Base-by-base conservation (phyloP, 2,797 vertebrate genomes). In the Hydrolagus colliei region DNA sequence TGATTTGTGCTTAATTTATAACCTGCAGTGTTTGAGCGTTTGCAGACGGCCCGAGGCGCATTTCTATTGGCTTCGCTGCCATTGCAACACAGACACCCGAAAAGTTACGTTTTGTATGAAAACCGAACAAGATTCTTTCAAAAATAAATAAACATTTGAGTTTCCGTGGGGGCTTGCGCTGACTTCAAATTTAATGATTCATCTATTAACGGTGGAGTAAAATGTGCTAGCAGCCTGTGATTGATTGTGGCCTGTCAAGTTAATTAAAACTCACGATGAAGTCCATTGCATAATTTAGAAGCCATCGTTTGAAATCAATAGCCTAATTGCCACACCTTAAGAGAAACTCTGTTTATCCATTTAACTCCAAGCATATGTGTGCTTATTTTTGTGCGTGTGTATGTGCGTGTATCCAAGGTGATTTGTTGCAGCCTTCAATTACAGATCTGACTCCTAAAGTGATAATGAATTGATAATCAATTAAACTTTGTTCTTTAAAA, bases 281-380 rank as follows among this genome's bases (percentile, higher is more conserved):
- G 91, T 91, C 92, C 94, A 89, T 89, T 95, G 92, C 93, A 95
- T 94, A 94, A 94, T 93, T 95, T 94, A 95, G 92, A 90, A 93
- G 93, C 91, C 92, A 94, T 94, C 93, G 94, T 93, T 91, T 94
- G 93, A 94, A 94, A 95, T 95, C 94, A 94, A 95, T 95, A 93
- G 92, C 89, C 92, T 94, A 95, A 95, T 95, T 94, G 94, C 93
- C 93, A 94, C 93, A 95, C 94, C 94, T 95, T 88, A 88, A 86
- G 90, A 90, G 89, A 90, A 88, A 89, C 65, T 84, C 87, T 90
- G 90, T 91, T 91, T 91, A 92, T 90, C 89, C 91, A 88, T 91
- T 91, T 92, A 91, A 92, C 91, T 92, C 90, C 10, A 2, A 68
- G 65, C 65, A n/a, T 84, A 84, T 84, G 63, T 84, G 32, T 90